A percentile compares a stretch with the other conserved stretches of the same genome.
Conservation (phyloP, 2,888 invertebrate species). For the Prosopocoilus inquinatus region DNA sequence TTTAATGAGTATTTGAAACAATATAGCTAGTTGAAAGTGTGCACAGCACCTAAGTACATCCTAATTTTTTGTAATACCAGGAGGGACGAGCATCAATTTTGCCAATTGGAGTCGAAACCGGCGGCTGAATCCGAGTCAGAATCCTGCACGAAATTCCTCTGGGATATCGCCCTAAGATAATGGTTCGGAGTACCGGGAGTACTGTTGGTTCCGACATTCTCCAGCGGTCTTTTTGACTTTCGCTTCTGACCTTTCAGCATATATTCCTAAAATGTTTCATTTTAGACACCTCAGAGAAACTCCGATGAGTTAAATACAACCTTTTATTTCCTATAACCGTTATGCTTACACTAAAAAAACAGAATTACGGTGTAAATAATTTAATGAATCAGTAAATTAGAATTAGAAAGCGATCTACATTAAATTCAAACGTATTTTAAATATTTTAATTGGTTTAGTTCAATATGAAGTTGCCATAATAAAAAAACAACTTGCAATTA, state of each 20-base stretch:
- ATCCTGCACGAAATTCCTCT: slow-evolving; percentile 54
- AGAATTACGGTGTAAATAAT: neutral
- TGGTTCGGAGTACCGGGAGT: slow-evolving; percentile 68
- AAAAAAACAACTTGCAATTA: no score
- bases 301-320: neutral
- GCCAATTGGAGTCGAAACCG: slow-evolving; percentile 80
- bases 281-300: no score
- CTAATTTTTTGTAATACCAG: neutral
- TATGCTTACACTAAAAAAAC: slow-evolving; percentile 4
- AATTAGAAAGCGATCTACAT: no score
- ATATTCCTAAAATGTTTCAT: slow-evolving; percentile 48
- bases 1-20: slow-evolving; percentile 6
- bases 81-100: slow-evolving; percentile 36
- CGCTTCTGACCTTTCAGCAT: slow-evolving; percentile 64
- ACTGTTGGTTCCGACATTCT: slow-evolving; percentile 55
- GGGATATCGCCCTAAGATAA: slow-evolving; percentile 32
- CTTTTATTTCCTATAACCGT: slow-evolving; percentile 22
- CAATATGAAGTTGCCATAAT: no score
- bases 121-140: slow-evolving; percentile 87
- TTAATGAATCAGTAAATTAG: no score
- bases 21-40: slow-evolving; percentile 1
- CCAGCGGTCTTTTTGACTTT: slow-evolving; percentile 60
- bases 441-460: no score
- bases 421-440: no score
- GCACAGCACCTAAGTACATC: neutral